Evolutionary conservation across 2,888 invertebrate genomes (phyloP), one percentile per base, ranked within the genome.

Genomic region (Emmelina monodactyla): DNA sequence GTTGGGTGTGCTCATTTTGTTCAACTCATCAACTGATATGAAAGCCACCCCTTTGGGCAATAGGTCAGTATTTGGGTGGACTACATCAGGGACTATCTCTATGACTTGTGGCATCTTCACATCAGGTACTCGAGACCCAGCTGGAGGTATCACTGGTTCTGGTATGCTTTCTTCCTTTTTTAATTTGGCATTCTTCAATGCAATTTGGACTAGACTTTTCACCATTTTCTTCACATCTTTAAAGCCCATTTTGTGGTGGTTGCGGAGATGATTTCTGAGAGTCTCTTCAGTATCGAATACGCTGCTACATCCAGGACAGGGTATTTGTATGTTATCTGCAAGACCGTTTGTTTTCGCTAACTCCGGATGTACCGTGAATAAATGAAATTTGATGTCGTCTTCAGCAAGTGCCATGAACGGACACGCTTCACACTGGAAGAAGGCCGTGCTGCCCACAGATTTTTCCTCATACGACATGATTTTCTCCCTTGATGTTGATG

Each of bases 281-380:
- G 86, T 84, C 49, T 85, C 82, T 47, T 83, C 82, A 7, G 83
- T 82, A 48, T 83, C 85, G 51, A 88, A 88, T 2, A 84, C 62
- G 53, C 87, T 87, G 1, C 78, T 59, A 52, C 88, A 89, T 6
- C 87, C 88, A 10, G 88, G 88, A 49, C 89, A 89, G 43, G 75
- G 75, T 5, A 87, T 71, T 40, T 83, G 80, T 35, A 79, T 68
- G 44, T 82, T 70, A 49, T 83, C 81, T 14, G 76, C 73, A 1
- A 80, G 61, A 15, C 81, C 80, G 51, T 83, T 83, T 33, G 64
- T 81, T 50, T 75, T 82, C 9, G 84, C 70, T 9, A 75, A 50
- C 2, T 70, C 70, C 2, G 75, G 72, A 43, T 83, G 83, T 2
- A 61, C 63, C 3, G 72, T 73, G 43, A 80, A 76, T 31, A 83